A percentile compares a stretch with the other conserved stretches of the same genome.
Conservation (phyloP, 23 tunicate genomes). For the Aplidium turbinatum region DNA sequence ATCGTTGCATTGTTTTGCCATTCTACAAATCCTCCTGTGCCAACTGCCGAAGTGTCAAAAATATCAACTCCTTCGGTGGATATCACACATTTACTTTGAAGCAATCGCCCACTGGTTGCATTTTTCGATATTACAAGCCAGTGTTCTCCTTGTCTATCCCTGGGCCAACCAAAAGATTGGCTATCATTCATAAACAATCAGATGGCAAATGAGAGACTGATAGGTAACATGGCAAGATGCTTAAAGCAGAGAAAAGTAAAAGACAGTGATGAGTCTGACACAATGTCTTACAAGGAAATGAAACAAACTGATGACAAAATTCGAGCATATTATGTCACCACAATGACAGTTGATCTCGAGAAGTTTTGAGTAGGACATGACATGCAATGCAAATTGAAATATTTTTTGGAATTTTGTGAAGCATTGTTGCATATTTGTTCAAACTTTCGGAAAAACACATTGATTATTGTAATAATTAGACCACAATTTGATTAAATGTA, state of each 20-base stretch:
- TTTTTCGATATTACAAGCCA: slow-evolving; percentile 20
- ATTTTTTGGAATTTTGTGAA: no score
- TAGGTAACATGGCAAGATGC: neutral
- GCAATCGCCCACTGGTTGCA: slow-evolving; percentile 16
- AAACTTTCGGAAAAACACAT: no score
- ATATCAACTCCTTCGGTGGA: slow-evolving; percentile 19
- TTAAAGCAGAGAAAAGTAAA: slow-evolving; percentile 18
- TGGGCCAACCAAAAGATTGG: slow-evolving; percentile 10
- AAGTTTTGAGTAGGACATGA: no score
- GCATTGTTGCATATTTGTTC: no score
- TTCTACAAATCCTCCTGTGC: slow-evolving; percentile 14
- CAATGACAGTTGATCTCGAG: slow-evolving; percentile 21
- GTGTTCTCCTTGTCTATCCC: slow-evolving; percentile 1
- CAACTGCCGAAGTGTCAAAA: neutral
- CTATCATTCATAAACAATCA: neutral
- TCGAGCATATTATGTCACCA: slow-evolving; percentile 12
- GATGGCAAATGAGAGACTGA: slow-evolving; percentile 19
- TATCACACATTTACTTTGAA: slow-evolving; percentile 6
- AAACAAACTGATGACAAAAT: slow-evolving; percentile 10
- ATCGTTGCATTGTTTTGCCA: slow-evolving; percentile 17
- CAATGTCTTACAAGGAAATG: neutral
- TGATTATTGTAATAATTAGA: no score
- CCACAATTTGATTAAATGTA: no score
- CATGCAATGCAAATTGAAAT: no score
- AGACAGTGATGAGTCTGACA: neutral